Percentiles rank a stretch among this genome's conserved stretches.
Evolutionary conservation across 1,140 invertebrate species (phyloP).

Genomic region (Leptinotarsa lineolata): DNA sequence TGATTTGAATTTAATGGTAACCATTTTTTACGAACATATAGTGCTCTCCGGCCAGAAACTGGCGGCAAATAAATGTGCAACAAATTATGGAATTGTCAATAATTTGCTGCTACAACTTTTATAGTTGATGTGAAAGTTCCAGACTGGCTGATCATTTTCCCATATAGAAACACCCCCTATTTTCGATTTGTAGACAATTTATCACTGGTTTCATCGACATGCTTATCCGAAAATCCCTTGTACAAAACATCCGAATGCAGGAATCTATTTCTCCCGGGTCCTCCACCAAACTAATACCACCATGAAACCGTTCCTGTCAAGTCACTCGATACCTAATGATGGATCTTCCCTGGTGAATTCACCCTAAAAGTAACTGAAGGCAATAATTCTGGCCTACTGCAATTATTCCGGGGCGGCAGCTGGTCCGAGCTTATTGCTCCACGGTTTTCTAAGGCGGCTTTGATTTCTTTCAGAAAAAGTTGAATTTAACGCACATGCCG

Average conservation of each 20-base stretch:
- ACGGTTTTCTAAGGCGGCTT: conserved; percentile 6
- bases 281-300: conserved; percentile 5
- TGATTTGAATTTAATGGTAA: too few relatives aligned
- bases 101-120: too few relatives aligned
- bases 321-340: conserved; percentile 11
- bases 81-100: too few relatives aligned
- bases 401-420: conserved; percentile 11
- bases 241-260: conserved; percentile 15
- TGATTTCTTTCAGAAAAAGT: conserved; percentile 10
- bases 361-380: conserved; percentile 11
- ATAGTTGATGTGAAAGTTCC: too few relatives aligned
- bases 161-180: background rate
- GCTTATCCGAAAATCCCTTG: background rate
- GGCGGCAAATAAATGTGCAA: too few relatives aligned
- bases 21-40: too few relatives aligned
- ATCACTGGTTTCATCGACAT: background rate
- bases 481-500: conserved; percentile 13
- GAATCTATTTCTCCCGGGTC: conserved; percentile 12
- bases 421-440: conserved; percentile 15
- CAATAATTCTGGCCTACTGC: conserved; percentile 18
- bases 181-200: conserved; percentile 7
- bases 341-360: conserved; percentile 13
- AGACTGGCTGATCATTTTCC: too few relatives aligned
- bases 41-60: too few relatives aligned
- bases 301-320: conserved; percentile 20